Percentiles rank a stretch among this genome's conserved stretches.
Conservation (phyloP, 2,888 invertebrate genomes). For the Dascillus cervinus region DNA sequence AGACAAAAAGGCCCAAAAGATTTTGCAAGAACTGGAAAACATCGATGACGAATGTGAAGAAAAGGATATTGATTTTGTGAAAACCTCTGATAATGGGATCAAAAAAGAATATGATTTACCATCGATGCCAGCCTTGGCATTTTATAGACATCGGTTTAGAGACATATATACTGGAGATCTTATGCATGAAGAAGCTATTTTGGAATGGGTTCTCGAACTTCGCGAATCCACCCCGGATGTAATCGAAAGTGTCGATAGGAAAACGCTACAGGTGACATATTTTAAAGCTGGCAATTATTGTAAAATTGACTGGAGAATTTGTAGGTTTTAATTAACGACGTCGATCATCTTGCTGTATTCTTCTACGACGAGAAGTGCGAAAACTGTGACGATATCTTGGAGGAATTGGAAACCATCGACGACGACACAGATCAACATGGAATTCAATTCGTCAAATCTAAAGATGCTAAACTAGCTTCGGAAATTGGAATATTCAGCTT, state of each 20-base stretch:
- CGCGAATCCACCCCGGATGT: slow-evolving; percentile 80
- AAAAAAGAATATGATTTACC: slow-evolving; percentile 82
- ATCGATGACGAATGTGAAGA: slow-evolving; percentile 91
- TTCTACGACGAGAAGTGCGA: slow-evolving; percentile 86
- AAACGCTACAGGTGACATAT: slow-evolving; percentile 61
- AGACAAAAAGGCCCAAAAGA: slow-evolving; percentile 82
- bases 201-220: slow-evolving; percentile 83
- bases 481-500: slow-evolving; percentile 90
- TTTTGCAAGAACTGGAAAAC: slow-evolving; percentile 81
- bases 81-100: slow-evolving; percentile 82
- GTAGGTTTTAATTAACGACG: slow-evolving; percentile 73
- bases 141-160: slow-evolving; percentile 81
- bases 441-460: slow-evolving; percentile 90
- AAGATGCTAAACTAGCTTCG: slow-evolving; percentile 80
- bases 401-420: slow-evolving; percentile 85
- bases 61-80: slow-evolving; percentile 84
- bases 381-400: slow-evolving; percentile 74
- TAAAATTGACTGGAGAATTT: no score
- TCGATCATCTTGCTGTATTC: slow-evolving; percentile 86
- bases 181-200: slow-evolving; percentile 84
- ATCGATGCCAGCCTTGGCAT: slow-evolving; percentile 73
- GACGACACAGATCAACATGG: slow-evolving; percentile 89
- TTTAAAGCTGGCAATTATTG: background rate
- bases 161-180: slow-evolving; percentile 83
- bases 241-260: slow-evolving; percentile 85